These are phyloP conservation scores for Apotomis turbidana DNA, from an alignment of 2,888 invertebrate genomes.

Conservation along the genomic window DNA sequence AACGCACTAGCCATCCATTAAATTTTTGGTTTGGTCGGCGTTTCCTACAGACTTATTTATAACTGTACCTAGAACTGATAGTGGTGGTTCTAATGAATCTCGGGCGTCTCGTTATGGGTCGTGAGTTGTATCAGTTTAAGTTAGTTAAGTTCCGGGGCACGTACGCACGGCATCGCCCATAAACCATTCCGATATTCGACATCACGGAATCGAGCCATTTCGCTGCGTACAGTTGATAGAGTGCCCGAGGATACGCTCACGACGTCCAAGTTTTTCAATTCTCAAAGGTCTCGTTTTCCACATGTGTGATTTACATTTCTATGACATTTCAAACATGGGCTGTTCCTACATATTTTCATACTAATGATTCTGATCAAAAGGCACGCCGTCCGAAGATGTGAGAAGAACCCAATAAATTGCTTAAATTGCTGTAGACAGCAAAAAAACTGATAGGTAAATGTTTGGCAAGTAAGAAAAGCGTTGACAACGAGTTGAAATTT, in stretches of 20 bases:
- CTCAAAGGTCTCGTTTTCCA: slow-evolving; percentile 11
- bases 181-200: slow-evolving; percentile 72
- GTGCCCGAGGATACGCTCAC: slow-evolving; percentile 17
- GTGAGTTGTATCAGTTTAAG: slow-evolving; percentile 16
- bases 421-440: background rate
- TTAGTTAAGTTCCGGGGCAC: slow-evolving; percentile 54
- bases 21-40: background rate
- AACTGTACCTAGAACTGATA: background rate
- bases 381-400: too few relatives aligned
- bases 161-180: slow-evolving; percentile 65
- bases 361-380: too few relatives aligned
- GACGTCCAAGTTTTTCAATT: slow-evolving; percentile 13
- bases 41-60: background rate
- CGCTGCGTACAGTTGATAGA: slow-evolving; percentile 44
- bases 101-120: slow-evolving; percentile 13
- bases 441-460: background rate
- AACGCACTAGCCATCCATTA: too few relatives aligned
- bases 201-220: slow-evolving; percentile 58
- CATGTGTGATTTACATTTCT: background rate
- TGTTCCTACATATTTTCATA: background rate
- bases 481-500: slow-evolving; percentile 9
- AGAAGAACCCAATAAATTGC: too few relatives aligned
- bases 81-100: background rate
- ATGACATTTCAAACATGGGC: background rate
- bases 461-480: slow-evolving; percentile 8